A percentile compares a stretch with the other conserved stretches of the same genome.
phyloP scores from a whole-genome alignment of 2,797 vertebrate genomes.

The Amniataba percoides region DNA sequence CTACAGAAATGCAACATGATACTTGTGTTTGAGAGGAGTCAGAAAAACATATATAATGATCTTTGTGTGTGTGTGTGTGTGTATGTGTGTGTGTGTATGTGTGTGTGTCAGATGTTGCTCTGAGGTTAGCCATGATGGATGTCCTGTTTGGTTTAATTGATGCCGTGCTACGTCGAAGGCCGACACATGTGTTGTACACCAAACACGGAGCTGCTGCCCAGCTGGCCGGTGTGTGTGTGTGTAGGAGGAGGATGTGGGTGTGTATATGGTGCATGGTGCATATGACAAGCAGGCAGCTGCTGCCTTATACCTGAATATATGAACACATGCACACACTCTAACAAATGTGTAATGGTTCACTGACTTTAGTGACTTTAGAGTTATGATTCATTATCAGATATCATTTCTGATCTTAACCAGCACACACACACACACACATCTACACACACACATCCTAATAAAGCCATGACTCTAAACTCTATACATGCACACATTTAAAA shows the following conservation, averaged over 20 bases:
- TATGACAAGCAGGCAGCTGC: conserved; percentile 62
- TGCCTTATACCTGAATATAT: conserved; percentile 18
- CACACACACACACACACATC: conserved; percentile 3
- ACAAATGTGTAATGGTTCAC: background rate
- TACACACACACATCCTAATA: background rate
- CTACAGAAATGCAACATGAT: background rate
- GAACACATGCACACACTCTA: conserved; percentile 16
- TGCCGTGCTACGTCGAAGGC: conserved; percentile 45
- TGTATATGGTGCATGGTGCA: conserved; percentile 33
- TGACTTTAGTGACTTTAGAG: conserved; percentile 5
- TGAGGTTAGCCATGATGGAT: conserved; percentile 66
- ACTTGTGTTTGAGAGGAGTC: background rate
- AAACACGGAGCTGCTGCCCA: conserved; percentile 54
- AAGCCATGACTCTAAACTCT: background rate
- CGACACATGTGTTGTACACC: conserved; percentile 52
- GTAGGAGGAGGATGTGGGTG: conserved; percentile 29
- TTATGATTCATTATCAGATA: conserved; percentile 20
- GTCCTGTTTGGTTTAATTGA: conserved; percentile 70
- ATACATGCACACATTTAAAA: background rate
- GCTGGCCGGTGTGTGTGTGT: conserved; percentile 53
- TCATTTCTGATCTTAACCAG: conserved; percentile 2
- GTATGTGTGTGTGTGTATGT: conserved; percentile 12
- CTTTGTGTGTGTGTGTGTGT: conserved; percentile 9
- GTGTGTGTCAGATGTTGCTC: conserved; percentile 28
- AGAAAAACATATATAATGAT: background rate